Base-by-base conservation (phyloP, 2,888 invertebrate genomes). In the Amiota mariae region DNA sequence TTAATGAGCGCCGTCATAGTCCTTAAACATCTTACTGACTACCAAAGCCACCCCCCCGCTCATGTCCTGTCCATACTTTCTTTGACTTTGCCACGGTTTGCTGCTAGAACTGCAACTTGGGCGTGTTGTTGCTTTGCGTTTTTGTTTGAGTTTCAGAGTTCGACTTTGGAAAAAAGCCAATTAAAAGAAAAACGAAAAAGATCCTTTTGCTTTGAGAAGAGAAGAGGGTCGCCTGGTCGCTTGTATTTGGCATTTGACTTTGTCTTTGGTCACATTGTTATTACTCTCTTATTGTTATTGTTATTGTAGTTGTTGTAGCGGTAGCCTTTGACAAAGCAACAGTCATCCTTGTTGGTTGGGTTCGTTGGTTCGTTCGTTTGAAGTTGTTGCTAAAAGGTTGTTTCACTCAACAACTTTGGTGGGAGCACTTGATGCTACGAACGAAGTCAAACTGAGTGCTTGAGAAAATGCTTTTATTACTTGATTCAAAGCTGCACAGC, bases 151-250 rank as follows among this genome's bases (percentile, higher is more conserved):
- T n/a, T 63, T 63, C 46, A 46, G 76, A 75, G 73, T 76, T 74
- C 74, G 66, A 57, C n/a, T 24, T 68, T n/a, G 64, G n/a, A 66
- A 48, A 66, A 66, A 48, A 81, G 85, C 85, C 87, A 85, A 85
- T 85, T 85, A 85, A 85, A 85, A 87, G 81, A 86, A 85, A 87
- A 85, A 80, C 86, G 84, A 77, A 83, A 83, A 83, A 85, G 85
- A n/a, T 47, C 24, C 15, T 9, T 15, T 1, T 11, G 70, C 49
- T 10, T 4, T 36, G 18, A 68, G 20, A 15, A 49, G 49, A 51
- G 20, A 51, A 71, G 48, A 66, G 64, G 10, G 56, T 70, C 36
- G 36, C 8, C 6, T 2, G 48, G 24, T 11, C 36, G 59, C 20
- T 59, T 12, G 59, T 59, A 24, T 46, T 13, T 63, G 63, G 36